Percentiles rank a stretch among this genome's conserved stretches.
Evolutionary conservation across 2,888 invertebrate species (phyloP).

Genomic region (Electrophaes corylata): DNA sequence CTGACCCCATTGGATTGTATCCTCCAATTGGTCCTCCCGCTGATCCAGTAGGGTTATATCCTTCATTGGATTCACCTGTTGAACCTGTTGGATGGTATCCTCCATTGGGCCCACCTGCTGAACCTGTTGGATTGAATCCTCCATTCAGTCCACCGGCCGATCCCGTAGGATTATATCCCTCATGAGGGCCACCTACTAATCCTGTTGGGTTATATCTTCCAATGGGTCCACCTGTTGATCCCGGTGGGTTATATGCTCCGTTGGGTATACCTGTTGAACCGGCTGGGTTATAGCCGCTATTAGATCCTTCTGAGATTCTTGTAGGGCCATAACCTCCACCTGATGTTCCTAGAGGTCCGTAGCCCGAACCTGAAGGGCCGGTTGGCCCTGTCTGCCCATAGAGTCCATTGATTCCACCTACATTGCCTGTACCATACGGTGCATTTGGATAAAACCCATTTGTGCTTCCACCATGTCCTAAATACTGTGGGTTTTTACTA

Average conservation of each 20-base stretch:
- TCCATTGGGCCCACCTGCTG: slow-evolving; percentile 27
- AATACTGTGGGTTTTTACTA: slow-evolving; percentile 43
- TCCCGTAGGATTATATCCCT: slow-evolving; percentile 16
- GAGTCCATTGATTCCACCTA: slow-evolving; percentile 1
- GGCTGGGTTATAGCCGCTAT: slow-evolving; percentile 4
- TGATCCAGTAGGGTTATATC: slow-evolving; percentile 12
- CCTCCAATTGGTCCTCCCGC: not conserved
- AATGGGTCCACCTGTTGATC: slow-evolving; percentile 7
- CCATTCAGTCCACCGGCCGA: slow-evolving; percentile 13
- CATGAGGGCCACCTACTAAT: slow-evolving; percentile 19
- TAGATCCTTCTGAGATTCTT: not conserved
- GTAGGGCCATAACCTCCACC: not conserved
- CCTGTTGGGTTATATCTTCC: slow-evolving; percentile 16
- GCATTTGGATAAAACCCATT: slow-evolving; percentile 13
- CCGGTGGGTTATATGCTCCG: slow-evolving; percentile 3
- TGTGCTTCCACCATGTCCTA: slow-evolving; percentile 30
- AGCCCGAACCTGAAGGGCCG: slow-evolving; percentile 9
- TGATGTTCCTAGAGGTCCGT: not conserved
- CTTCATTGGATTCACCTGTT: not conserved
- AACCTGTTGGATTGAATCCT: slow-evolving; percentile 21
- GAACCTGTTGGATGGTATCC: slow-evolving; percentile 16
- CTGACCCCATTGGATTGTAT: not conserved
- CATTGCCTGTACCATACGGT: slow-evolving; percentile 11
- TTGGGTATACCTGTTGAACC: slow-evolving; percentile 5
- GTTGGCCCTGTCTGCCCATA: not conserved